phyloP scores from a whole-genome alignment of 2,888 invertebrate genomes.

The Coleophora flavipennella region DNA sequence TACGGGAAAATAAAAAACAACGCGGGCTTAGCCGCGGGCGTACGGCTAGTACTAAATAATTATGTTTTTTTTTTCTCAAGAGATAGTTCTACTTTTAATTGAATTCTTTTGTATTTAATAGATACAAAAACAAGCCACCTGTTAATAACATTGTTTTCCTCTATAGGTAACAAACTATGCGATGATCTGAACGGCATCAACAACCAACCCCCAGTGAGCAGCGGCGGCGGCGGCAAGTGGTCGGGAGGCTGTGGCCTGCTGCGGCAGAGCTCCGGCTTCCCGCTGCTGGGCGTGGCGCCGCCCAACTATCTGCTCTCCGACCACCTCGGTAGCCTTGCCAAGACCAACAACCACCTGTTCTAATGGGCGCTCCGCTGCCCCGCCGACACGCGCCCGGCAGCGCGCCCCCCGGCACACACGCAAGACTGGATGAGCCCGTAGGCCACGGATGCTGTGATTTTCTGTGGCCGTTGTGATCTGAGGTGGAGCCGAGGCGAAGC shows the following conservation, averaged over 20 bases:
- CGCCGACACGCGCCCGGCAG: constrained; percentile 16
- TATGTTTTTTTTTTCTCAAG: too few relatives aligned
- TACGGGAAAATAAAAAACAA: too few relatives aligned
- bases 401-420: neutral
- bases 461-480: neutral
- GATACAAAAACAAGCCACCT: too few relatives aligned
- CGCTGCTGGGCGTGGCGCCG: constrained; percentile 70
- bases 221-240: constrained; percentile 66
- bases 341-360: constrained; percentile 76
- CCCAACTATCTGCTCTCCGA: constrained; percentile 75
- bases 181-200: constrained; percentile 58
- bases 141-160: constrained; percentile 14
- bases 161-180: constrained; percentile 59
- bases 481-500: neutral
- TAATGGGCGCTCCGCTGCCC: constrained; percentile 54
- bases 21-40: too few relatives aligned
- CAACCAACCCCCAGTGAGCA: constrained; percentile 44
- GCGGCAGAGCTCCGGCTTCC: constrained; percentile 75
- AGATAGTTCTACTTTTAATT: too few relatives aligned
- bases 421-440: too few relatives aligned
- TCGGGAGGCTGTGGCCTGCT: constrained; percentile 76
- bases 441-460: neutral
- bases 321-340: constrained; percentile 73
- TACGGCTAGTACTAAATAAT: too few relatives aligned
- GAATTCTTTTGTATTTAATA: too few relatives aligned